Evolutionary conservation across 2,888 invertebrate genomes (phyloP), one percentile per base, ranked within the genome.

Genomic region (Xestia ashworthii): DNA sequence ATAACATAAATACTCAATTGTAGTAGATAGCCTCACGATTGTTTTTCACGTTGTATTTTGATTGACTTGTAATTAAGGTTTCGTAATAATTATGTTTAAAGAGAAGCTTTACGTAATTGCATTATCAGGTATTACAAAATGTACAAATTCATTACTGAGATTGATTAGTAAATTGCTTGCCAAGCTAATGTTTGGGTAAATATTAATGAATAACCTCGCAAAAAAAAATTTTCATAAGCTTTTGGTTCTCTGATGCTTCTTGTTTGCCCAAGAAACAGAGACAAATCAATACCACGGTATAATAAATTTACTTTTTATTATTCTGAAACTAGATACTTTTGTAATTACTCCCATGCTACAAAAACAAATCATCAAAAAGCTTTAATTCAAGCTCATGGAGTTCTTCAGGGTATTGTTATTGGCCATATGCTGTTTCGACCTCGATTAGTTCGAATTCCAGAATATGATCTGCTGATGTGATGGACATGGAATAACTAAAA

Each of bases 1-100:
- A 74, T 73, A 41, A 72, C 22, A 74, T 78, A 74, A 85, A 82
- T 82, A 71, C 62, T 71, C 60, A 74, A 71, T 71, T 60, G 6
- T 73, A 58, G 58, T 64, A 70, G 74, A 58, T 65, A 73, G 60
- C 46, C 44, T 83, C 85, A 85, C 85, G 85, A 76, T 75, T 84
- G 71, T 48, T 48, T 48, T 48, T 48, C 48, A 48, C 16, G 48
- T 62, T 69, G 14, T 69, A 38, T 58, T 67, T 80, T 85, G 76
- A 81, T 78, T 81, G 78, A 74, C 71, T 78, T 25, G 53, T 69
- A 75, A 76, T 72, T 72, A 72, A 58, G 11, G 53, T 66, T 74
- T 83, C 12, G 11, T 77, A 68, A 82, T 64, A 71, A 67, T 48
- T 50, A 71, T 67, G 44, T 76, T 55, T 80, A 55, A 58, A 69